Evolutionary conservation across 2,888 invertebrate species (phyloP).

Genomic region (Linyphia triangularis): DNA sequence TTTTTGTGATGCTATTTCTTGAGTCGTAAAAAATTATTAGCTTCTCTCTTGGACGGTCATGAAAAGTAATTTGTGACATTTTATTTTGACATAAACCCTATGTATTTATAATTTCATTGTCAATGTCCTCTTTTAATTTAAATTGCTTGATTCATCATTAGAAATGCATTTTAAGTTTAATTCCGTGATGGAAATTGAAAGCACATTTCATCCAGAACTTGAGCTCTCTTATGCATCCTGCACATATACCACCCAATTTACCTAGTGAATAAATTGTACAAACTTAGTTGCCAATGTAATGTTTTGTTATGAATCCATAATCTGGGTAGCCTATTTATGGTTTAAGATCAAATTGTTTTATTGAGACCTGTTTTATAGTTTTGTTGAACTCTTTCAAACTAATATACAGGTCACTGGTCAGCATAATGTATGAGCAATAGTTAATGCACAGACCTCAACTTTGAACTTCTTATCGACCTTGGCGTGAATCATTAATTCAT

Average conservation of each 20-base stretch:
- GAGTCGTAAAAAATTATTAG: too few species aligned
- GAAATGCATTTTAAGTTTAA: too few species aligned
- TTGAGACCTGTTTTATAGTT: conserved; percentile 20
- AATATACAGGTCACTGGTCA: conserved; percentile 2
- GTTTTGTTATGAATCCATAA: conserved; percentile 34
- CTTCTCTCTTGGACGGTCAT: too few species aligned
- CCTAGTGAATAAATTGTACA: conserved; percentile 35
- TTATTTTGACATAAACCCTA: too few species aligned
- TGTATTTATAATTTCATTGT: too few species aligned
- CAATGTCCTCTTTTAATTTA: too few species aligned
- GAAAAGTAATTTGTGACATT: too few species aligned
- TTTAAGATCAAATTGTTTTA: conserved; percentile 57
- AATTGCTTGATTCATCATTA: too few species aligned
- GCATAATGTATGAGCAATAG: conserved; percentile 12
- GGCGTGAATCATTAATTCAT: conserved; percentile 61
- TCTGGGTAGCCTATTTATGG: conserved; percentile 13
- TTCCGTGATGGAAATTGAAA: too few species aligned
- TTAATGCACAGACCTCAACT: conserved; percentile 61
- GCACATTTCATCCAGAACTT: neutral
- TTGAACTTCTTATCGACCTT: conserved; percentile 50
- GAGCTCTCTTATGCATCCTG: conserved; percentile 11
- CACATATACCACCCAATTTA: conserved; percentile 38
- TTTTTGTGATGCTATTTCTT: too few species aligned
- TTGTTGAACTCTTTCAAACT: conserved; percentile 22
- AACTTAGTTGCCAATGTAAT: conserved; percentile 41